Conservation (phyloP, 1,140 invertebrate genomes). For the Phenacoccus solenopsis region DNA sequence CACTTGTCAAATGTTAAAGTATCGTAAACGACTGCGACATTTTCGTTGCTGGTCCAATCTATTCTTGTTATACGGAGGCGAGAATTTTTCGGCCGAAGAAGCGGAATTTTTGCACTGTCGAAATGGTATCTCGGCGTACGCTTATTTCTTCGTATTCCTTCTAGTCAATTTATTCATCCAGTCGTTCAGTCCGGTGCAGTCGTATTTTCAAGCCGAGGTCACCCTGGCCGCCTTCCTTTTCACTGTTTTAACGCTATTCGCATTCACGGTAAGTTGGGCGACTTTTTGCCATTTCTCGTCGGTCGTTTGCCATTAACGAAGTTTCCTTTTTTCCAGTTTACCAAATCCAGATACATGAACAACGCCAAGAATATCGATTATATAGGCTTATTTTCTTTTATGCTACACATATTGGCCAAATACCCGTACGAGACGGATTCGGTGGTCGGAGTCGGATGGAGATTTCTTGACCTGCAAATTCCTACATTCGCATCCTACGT, state of each 20-base stretch:
- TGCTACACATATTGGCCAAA: conserved; percentile 64
- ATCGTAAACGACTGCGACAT: conserved; percentile 29
- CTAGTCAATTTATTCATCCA: conserved; percentile 60
- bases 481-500: conserved; percentile 65
- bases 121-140: conserved; percentile 66
- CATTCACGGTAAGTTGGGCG: conserved; percentile 40
- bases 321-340: neutral
- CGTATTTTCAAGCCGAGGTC: conserved; percentile 70
- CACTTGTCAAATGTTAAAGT: conserved; percentile 34
- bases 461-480: conserved; percentile 58
- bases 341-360: conserved; percentile 13
- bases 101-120: conserved; percentile 67
- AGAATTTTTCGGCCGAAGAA: conserved; percentile 53
- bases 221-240: conserved; percentile 56
- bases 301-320: neutral
- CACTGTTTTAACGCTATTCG: conserved; percentile 57
- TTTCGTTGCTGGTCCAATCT: conserved; percentile 53
- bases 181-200: conserved; percentile 57
- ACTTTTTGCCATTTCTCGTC: neutral
- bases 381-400: conserved; percentile 59
- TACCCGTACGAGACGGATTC: conserved; percentile 72
- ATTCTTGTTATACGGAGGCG: conserved; percentile 52
- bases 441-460: conserved; percentile 62
- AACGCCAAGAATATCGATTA: conserved; percentile 39
- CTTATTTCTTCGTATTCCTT: conserved; percentile 61